A percentile compares a stretch with the other conserved stretches of the same genome.
Evolutionary conservation across 2,797 vertebrate genomes (phyloP).

Genomic region (Aotus griseimembra): DNA sequence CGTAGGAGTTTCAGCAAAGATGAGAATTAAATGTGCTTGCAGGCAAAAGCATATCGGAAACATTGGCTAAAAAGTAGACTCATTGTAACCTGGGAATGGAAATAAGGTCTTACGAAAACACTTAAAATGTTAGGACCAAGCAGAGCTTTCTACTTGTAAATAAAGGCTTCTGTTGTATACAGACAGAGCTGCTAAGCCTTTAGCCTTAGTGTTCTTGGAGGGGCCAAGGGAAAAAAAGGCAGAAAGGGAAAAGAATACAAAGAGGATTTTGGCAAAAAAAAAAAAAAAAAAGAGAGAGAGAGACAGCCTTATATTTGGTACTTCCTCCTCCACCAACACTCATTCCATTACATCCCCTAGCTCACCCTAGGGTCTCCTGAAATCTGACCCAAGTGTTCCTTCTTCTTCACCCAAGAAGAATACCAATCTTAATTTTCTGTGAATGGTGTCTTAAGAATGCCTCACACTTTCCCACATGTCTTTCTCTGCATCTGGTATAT

Average conservation of each 20-base stretch:
- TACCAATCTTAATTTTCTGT: not conserved
- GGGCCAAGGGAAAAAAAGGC: not conserved
- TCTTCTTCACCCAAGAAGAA: not conserved
- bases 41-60: slow-evolving; percentile 23
- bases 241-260: not conserved
- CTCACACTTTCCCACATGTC: not conserved
- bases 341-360: not conserved
- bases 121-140: not conserved
- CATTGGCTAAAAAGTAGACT: slow-evolving; percentile 13
- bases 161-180: slow-evolving; percentile 4
- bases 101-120: slow-evolving; percentile 46
- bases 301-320: not conserved
- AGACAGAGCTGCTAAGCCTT: not conserved
- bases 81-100: not conserved
- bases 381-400: not conserved
- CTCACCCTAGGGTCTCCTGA: not conserved
- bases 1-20: slow-evolving; percentile 27
- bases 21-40: slow-evolving; percentile 38
- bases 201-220: slow-evolving; percentile 31
- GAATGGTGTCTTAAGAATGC: not conserved
- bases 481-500: not conserved
- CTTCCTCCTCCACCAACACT: not conserved
- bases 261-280: not conserved
- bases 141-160: slow-evolving; percentile 24
- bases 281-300: not conserved